Base-by-base conservation (phyloP, 2,797 vertebrate species). In the Protonibea diacanthus region DNA sequence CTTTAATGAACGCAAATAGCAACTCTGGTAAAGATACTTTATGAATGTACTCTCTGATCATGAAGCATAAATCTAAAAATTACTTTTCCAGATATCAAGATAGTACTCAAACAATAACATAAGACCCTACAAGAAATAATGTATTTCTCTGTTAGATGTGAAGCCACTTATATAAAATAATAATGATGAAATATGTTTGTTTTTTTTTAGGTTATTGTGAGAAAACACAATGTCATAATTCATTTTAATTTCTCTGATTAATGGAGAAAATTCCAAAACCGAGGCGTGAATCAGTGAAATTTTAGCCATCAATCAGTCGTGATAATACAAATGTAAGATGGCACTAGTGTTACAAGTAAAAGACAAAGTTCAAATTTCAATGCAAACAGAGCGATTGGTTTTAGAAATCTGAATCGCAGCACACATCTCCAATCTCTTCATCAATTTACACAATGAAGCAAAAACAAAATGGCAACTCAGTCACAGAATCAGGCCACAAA, bases 401-500 rank as follows among this genome's bases (percentile, higher is more conserved):
- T 15, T 47, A 23, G n/a, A 25, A 33, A n/a, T 44, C 21, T 44
- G 7, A 62, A 18, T 29, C 5, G 2, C 40, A 9, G 10, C 10
- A 3, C 2, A 49, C 25, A n/a, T 51, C 6, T 64, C 25, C 0
- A 0, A 38, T 61, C 48, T 33, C 25, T 38, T 40, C 13, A 42
- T 14, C 6, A 8, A 48, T 48, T 60, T 27, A 52, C 53, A 33
- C n/a, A 51, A 23, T 3, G 0, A 29, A 33, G 15, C 57, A 6
- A 27, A 64, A 48, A 42, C 6, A 12, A 69, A 70, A 52, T 25
- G 6, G 3, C 13, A 27, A 38, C 27, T 71, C 13, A 42, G n/a
- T 70, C 14, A 61, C 29, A 80, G 3, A 47, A 21, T 62, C n/a
- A 60, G 49, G 14, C 18, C 56, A 18, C 25, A 59, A 13, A 78